Percentiles rank a stretch among this genome's conserved stretches.
These are phyloP conservation scores for Progne subis DNA, from an alignment of 2,113 vertebrate species.

Conservation along the genomic window DNA sequence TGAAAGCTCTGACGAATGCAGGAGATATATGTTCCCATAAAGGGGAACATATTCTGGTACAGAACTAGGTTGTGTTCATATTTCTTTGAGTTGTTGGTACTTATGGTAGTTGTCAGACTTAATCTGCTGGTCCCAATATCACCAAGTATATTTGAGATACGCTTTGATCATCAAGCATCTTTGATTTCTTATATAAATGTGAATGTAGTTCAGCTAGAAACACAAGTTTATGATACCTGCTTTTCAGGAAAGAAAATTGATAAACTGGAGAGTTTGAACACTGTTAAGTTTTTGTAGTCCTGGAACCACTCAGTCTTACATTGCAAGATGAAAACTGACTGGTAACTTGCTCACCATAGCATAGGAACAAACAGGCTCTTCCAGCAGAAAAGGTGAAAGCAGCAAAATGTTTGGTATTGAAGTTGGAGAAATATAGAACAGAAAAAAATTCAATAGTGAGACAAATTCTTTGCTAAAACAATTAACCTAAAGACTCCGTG, in stretches of 20 bases:
- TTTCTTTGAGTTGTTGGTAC: not conserved
- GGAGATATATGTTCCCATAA: rapidly evolving
- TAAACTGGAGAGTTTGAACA: not conserved
- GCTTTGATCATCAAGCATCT: not conserved
- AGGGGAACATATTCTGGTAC: not conserved
- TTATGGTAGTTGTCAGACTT: not conserved
- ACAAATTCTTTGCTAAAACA: not conserved
- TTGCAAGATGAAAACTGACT: not conserved
- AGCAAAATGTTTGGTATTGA: not conserved
- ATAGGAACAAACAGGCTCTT: not conserved
- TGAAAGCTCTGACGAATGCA: not conserved
- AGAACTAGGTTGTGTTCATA: not conserved
- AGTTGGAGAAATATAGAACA: not conserved
- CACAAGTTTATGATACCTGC: not conserved
- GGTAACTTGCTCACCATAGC: not conserved
- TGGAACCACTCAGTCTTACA: not conserved
- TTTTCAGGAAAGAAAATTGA: not conserved
- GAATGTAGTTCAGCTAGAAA: not conserved
- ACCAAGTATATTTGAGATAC: not conserved
- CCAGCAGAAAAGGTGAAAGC: not conserved
- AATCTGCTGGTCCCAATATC: not conserved
- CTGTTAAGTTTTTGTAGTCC: not conserved
- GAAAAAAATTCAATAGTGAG: not conserved
- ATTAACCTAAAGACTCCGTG: not conserved
- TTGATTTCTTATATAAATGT: not conserved